phyloP scores from a whole-genome alignment of 2,113 vertebrate species.

The Hiodon alosoides region DNA sequence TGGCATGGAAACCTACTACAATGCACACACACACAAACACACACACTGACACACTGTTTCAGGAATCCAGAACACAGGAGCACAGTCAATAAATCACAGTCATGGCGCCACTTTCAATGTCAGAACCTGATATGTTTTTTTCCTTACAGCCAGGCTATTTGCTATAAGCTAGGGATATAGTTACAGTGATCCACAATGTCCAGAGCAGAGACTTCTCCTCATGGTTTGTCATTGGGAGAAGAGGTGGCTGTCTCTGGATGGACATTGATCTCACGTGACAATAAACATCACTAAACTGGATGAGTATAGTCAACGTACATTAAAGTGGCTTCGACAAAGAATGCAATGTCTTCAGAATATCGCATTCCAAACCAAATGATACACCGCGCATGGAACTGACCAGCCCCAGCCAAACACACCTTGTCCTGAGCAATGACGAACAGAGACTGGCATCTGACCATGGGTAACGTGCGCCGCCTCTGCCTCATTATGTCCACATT shows the following conservation, averaged over 20 bases:
- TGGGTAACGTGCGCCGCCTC: too few species aligned
- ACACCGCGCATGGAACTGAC: background rate
- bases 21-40: background rate
- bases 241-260: background rate
- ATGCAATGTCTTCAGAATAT: too few species aligned
- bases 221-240: background rate
- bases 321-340: too few species aligned
- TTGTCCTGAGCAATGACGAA: too few species aligned
- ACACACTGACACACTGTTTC: background rate
- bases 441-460: too few species aligned
- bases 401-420: background rate
- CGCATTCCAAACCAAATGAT: too few species aligned
- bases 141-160: background rate
- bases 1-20: background rate
- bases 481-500: background rate
- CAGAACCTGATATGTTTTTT: constrained; percentile 5
- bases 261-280: background rate
- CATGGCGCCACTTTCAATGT: background rate
- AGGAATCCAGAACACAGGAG: background rate
- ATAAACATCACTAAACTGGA: too few species aligned
- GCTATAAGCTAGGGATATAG: background rate
- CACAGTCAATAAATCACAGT: background rate
- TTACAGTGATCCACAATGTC: background rate
- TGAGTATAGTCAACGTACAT: too few species aligned
- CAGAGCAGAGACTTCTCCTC: background rate